Evolutionary conservation across 1,140 invertebrate species (phyloP).

Genomic region (Sitophilus oryzae): DNA sequence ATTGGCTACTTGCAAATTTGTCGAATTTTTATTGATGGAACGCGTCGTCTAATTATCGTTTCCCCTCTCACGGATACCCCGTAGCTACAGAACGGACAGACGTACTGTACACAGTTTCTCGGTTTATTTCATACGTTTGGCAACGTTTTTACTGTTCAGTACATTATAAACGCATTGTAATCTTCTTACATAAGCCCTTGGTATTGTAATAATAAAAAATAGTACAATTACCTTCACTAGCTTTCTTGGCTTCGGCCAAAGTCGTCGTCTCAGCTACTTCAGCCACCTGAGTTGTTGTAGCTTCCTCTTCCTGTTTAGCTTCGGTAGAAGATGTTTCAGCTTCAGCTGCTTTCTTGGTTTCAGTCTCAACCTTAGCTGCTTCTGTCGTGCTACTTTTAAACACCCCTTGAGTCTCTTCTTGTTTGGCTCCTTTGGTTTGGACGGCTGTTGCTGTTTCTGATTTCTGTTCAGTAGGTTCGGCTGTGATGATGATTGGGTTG

Average conservation of each 20-base stretch:
- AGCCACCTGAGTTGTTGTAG: constrained; percentile 8
- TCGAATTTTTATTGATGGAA: too few relatives aligned
- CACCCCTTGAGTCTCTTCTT: constrained; percentile 30
- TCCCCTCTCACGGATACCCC: too few relatives aligned
- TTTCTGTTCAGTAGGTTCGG: constrained; percentile 13
- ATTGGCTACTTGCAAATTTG: too few relatives aligned
- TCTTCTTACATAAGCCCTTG: too few relatives aligned
- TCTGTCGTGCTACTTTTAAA: constrained; percentile 18
- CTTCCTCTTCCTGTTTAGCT: constrained; percentile 10
- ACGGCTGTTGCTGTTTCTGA: constrained; percentile 6
- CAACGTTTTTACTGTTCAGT: too few relatives aligned
- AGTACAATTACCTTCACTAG: constrained; percentile 12
- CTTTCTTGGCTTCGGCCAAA: constrained; percentile 13
- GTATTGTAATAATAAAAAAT: too few relatives aligned
- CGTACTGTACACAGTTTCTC: too few relatives aligned
- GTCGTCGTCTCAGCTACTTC: constrained; percentile 9
- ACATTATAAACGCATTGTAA: too few relatives aligned
- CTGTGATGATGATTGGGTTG: constrained; percentile 34
- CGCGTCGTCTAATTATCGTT: too few relatives aligned
- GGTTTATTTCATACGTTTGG: too few relatives aligned
- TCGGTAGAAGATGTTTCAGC: constrained; percentile 2
- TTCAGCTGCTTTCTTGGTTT: constrained; percentile 7
- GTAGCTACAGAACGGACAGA: too few relatives aligned
- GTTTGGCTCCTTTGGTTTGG: constrained; percentile 25
- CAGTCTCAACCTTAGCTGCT: constrained; percentile 1